phyloP scores from a whole-genome alignment of 2,888 invertebrate species.

The Alentia gelatinosa region DNA sequence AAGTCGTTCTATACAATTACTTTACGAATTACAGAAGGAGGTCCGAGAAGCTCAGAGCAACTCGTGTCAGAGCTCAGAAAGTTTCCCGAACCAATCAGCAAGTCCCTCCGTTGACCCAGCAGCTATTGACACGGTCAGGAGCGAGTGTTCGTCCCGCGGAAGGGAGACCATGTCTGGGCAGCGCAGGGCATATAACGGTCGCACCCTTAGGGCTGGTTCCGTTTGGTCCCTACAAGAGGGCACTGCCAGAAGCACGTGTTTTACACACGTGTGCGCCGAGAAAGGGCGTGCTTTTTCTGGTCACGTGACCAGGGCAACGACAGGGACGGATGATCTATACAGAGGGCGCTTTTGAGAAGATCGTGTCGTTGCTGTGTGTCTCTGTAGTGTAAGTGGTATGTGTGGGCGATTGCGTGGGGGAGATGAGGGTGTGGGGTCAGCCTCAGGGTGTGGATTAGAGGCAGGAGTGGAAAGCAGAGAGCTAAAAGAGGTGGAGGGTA shows the following conservation, averaged over 20 bases:
- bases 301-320: not conserved
- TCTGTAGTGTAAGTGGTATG: not conserved
- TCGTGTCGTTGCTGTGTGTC: not conserved
- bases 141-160: not conserved
- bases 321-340: not conserved
- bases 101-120: not conserved
- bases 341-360: no score
- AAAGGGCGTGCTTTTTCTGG: not conserved
- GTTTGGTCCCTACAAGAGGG: not conserved
- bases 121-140: not conserved
- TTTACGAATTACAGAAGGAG: no score
- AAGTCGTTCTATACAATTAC: no score
- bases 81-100: not conserved
- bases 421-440: not conserved
- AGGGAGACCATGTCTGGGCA: not conserved
- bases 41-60: not conserved
- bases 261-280: not conserved
- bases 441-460: not conserved
- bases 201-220: not conserved
- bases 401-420: not conserved
- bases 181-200: not conserved
- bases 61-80: not conserved
- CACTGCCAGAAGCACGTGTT: not conserved
- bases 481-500: not conserved
- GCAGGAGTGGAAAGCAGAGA: no score